A percentile compares a stretch with the other conserved stretches of the same genome.
Conservation (phyloP, 2,888 invertebrate genomes). For the Prosapia bicincta region DNA sequence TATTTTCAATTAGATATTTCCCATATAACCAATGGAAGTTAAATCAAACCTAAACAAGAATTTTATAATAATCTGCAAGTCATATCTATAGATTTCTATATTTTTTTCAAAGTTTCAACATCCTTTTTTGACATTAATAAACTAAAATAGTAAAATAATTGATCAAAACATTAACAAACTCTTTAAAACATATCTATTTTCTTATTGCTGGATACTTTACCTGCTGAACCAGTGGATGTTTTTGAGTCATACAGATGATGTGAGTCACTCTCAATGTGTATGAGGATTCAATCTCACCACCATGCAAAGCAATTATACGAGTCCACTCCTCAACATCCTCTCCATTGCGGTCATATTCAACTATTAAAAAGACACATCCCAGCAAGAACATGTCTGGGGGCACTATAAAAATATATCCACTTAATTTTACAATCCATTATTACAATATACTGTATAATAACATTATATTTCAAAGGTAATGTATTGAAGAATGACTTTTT, state of each 20-base stretch:
- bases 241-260: constrained; percentile 86
- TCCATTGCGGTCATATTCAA: constrained; percentile 73
- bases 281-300: constrained; percentile 82
- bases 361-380: constrained; percentile 90
- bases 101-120: no score
- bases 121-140: no score
- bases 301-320: constrained; percentile 71
- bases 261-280: constrained; percentile 89
- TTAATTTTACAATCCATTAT: constrained; percentile 15
- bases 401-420: constrained; percentile 48
- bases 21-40: no score
- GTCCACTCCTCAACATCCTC: constrained; percentile 60
- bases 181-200: no score
- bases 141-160: no score
- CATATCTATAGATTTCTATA: no score
- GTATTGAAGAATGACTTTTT: no score
- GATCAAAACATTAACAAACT: no score
- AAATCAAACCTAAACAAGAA: no score
- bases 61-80: no score
- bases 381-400: constrained; percentile 86
- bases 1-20: no score
- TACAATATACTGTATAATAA: background rate
- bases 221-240: constrained; percentile 87
- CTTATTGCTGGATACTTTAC: constrained; percentile 47
- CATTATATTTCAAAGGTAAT: background rate